Percentiles rank a stretch among this genome's conserved stretches.
phyloP scores from a whole-genome alignment of 1,140 invertebrate species.

The Aphelinus atriplicis region DNA sequence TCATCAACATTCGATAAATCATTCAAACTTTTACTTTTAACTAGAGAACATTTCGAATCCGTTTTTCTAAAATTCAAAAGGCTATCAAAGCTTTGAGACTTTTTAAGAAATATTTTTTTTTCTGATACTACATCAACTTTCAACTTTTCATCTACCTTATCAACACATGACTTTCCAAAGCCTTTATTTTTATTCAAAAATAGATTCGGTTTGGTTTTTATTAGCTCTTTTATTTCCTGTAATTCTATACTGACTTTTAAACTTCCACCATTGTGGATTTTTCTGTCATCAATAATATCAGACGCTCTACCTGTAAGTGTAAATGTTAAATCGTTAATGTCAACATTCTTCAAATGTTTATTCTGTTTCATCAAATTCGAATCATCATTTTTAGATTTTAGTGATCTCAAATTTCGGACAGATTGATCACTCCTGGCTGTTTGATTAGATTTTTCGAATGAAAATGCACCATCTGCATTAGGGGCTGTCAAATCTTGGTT shows the following conservation, averaged over 20 bases:
- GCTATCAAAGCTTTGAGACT: conserved; percentile 37
- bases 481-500: conserved; percentile 16
- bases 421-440: neutral
- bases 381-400: conserved; percentile 8
- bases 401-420: conserved; percentile 21
- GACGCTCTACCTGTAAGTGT: conserved; percentile 29
- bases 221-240: conserved; percentile 50
- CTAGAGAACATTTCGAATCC: neutral
- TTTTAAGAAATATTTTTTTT: conserved; percentile 29
- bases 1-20: conserved; percentile 20
- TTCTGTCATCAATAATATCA: neutral
- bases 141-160: conserved; percentile 30
- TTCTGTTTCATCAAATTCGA: conserved; percentile 14
- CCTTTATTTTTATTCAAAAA: conserved; percentile 43
- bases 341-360: conserved; percentile 37
- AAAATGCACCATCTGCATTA: neutral
- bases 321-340: conserved; percentile 28
- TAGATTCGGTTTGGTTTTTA: conserved; percentile 49
- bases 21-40: conserved; percentile 38
- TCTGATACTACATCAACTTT: conserved; percentile 19
- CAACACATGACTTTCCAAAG: conserved; percentile 7
- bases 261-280: conserved; percentile 9
- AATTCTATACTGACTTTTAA: conserved; percentile 60
- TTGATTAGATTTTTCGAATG: conserved; percentile 23
- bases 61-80: conserved; percentile 18